Evolutionary conservation across 2,113 vertebrate species (phyloP), one percentile per base, ranked within the genome.

Genomic region (Erinaceus europaeus): DNA sequence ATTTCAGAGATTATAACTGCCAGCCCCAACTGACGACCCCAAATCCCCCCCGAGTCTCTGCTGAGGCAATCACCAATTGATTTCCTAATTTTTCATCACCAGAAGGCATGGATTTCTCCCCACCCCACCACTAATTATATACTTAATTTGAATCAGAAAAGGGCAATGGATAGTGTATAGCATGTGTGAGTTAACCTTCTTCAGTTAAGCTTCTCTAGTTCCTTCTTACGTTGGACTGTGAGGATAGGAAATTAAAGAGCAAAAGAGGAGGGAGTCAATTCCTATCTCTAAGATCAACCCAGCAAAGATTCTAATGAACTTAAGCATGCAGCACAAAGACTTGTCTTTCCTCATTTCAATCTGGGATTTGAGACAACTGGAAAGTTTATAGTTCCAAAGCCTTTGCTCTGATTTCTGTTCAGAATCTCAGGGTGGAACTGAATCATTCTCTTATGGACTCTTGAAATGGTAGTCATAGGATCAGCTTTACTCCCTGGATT

Each of bases 61-160:
- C 68, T 53, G 73, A 93, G 68, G 84, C 89, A 95, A 84, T 86
- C 74, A 86, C 69, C 69, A 96, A 97, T 97, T 96, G 96, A 97
- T 97, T 97, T 96, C 81, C 94, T 95, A 95, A 92, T 95, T 96
- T 96, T 96, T 88, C 71, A 93, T 90, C 88, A 95, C 95, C 93
- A 91, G 74, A 92, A 94, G 94, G 94, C 94, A 96, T 95, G 93
- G 89, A 95, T 97, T 96, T 97, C 86, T 29, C 55, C 29, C n/a
- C n/a, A 11, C 55, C 91, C 84, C 95, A 91, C 93, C 40, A 91
- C 87, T 96, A 97, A 96, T 96, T 96, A 97, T 96, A 93, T 88
- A 90, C 88, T 95, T 96, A 95, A 96, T 96, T 96, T 95, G 93
- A 95, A 97, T 94, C 85, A 23, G 40, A 82, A 96, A 94, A 95